Percentiles rank a stretch among this genome's conserved stretches.
Evolutionary conservation across 92 coral and sea anemone species (phyloP).

Genomic region (Metridium senile): DNA sequence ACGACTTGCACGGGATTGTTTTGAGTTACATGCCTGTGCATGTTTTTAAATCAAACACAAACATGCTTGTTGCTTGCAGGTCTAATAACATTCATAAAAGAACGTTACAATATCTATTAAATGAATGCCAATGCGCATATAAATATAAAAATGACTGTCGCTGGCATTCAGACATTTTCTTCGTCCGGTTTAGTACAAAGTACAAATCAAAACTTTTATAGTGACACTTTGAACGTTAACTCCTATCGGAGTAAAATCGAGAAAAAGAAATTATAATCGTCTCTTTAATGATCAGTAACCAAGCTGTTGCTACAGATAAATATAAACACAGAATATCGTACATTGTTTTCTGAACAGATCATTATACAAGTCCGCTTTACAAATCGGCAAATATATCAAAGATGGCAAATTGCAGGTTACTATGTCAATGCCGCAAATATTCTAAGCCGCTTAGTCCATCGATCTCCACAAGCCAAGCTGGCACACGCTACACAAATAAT

Average conservation of each 20-base stretch:
- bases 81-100: not conserved
- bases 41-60: not conserved
- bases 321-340: too few species aligned
- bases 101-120: not conserved
- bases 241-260: too few species aligned
- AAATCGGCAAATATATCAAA: not conserved
- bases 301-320: too few species aligned
- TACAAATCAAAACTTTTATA: too few species aligned
- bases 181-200: too few species aligned
- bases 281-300: too few species aligned
- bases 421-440: not conserved
- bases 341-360: too few species aligned
- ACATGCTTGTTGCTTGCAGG: not conserved
- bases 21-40: conserved; percentile 1
- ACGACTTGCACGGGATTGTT: not conserved
- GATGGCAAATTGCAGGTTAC: not conserved
- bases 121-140: not conserved
- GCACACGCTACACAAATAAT: not conserved
- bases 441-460: not conserved
- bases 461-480: not conserved
- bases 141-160: not conserved
- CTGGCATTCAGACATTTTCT: not conserved
- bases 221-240: too few species aligned
- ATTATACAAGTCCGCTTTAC: not conserved
- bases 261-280: too few species aligned